These are phyloP conservation scores for Tragopan temminckii DNA, from an alignment of 2,797 vertebrate genomes.

Conservation along the genomic window DNA sequence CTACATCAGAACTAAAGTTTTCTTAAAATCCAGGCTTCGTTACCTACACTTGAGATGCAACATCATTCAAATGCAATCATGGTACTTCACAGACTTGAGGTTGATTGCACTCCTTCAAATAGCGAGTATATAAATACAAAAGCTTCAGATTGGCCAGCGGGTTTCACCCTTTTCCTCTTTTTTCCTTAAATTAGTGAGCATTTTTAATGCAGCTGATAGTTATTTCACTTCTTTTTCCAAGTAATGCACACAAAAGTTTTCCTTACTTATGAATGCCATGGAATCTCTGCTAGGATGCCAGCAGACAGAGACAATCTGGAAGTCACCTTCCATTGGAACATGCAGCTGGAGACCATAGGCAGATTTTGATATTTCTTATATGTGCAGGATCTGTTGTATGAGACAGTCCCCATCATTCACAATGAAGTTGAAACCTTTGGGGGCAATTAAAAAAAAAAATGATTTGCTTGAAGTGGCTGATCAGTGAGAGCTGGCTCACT, in stretches of 20 bases:
- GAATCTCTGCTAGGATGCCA: slow-evolving; percentile 88
- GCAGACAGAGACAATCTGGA: slow-evolving; percentile 87
- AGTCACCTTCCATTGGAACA: slow-evolving; percentile 80
- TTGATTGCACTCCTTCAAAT: neutral
- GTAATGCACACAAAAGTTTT: slow-evolving; percentile 93
- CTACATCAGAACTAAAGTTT: neutral
- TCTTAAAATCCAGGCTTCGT: neutral
- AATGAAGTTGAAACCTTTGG: neutral
- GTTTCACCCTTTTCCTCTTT: neutral
- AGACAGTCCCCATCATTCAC: neutral
- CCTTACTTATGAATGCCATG: slow-evolving; percentile 90
- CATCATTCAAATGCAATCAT: neutral
- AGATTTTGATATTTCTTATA: neutral
- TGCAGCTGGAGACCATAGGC: neutral
- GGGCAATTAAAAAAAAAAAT: neutral
- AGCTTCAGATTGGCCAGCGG: neutral
- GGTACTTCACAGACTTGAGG: neutral
- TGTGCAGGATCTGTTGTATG: rapidly evolving
- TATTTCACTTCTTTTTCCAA: slow-evolving; percentile 81
- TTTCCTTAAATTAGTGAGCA: neutral
- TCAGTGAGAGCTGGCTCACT: rapidly evolving
- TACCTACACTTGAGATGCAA: neutral
- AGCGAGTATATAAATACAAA: slow-evolving; percentile 42
- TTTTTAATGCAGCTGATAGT: neutral
- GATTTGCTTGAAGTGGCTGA: neutral